Evolutionary conservation across 1,140 invertebrate genomes (phyloP).

Genomic region (Drosophila kikkawai): DNA sequence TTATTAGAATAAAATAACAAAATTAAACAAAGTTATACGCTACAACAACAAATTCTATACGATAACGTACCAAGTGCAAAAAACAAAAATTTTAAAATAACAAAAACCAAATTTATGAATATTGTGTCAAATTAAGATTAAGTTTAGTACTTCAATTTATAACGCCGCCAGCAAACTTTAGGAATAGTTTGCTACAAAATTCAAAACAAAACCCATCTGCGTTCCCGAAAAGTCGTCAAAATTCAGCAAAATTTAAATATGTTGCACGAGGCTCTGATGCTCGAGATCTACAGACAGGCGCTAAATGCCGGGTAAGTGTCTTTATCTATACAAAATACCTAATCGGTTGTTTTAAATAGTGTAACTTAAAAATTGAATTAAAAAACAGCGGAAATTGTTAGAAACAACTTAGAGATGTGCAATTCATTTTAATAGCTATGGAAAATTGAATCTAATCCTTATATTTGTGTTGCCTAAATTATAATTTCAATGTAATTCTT

Average conservation of each 20-base stretch:
- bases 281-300: slow-evolving; percentile 85
- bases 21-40: slow-evolving; percentile 71
- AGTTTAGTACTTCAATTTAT: slow-evolving; percentile 35
- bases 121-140: slow-evolving; percentile 77
- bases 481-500: background rate
- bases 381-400: background rate
- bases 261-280: slow-evolving; percentile 84
- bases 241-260: slow-evolving; percentile 84
- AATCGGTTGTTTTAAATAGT: background rate
- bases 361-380: too few relatives aligned
- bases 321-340: background rate
- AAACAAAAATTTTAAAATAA: slow-evolving; percentile 53
- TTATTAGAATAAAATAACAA: slow-evolving; percentile 20
- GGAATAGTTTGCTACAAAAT: slow-evolving; percentile 15
- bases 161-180: slow-evolving; percentile 11
- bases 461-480: background rate
- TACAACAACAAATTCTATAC: slow-evolving; percentile 64
- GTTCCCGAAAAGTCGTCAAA: slow-evolving; percentile 59
- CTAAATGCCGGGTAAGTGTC: slow-evolving; percentile 84
- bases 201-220: slow-evolving; percentile 2
- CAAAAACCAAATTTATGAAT: slow-evolving; percentile 52
- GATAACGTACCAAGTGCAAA: slow-evolving; percentile 81
- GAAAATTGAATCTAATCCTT: background rate
- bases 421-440: background rate
- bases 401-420: background rate